phyloP scores from a whole-genome alignment of 2,113 vertebrate species.

The Meleagris gallopavo region DNA sequence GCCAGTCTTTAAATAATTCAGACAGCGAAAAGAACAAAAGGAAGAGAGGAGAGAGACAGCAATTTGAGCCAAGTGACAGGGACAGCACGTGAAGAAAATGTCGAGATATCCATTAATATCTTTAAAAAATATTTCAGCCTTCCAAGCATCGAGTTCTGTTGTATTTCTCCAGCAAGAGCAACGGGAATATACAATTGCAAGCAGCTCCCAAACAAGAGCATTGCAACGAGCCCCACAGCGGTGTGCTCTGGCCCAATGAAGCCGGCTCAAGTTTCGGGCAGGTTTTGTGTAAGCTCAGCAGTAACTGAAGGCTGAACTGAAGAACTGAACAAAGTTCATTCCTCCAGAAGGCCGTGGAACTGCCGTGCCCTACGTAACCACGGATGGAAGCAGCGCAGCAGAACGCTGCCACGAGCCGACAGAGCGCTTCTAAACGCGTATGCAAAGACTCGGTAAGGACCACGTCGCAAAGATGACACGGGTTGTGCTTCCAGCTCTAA shows the following conservation, averaged over 20 bases:
- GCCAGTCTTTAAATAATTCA: background rate
- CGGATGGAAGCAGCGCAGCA: background rate
- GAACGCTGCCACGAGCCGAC: background rate
- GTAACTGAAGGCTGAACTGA: background rate
- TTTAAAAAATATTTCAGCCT: background rate
- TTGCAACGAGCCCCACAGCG: background rate
- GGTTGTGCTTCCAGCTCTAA: background rate
- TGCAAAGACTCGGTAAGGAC: fast-evolving
- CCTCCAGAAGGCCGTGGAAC: background rate
- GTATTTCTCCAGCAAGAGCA: background rate
- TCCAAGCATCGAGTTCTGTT: background rate
- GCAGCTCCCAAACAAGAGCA: background rate
- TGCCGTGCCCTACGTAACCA: background rate
- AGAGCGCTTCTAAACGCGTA: background rate
- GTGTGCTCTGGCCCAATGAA: background rate
- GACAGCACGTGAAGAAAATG: background rate
- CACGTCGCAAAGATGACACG: background rate
- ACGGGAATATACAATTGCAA: background rate
- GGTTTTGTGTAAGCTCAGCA: background rate
- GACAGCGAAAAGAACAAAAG: background rate
- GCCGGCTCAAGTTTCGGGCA: background rate
- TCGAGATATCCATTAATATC: background rate
- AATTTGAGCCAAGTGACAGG: background rate
- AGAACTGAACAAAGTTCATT: background rate
- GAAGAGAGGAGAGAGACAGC: background rate